Base-by-base conservation (phyloP, 2,888 invertebrate species). In the Stenotaenia linearis region DNA sequence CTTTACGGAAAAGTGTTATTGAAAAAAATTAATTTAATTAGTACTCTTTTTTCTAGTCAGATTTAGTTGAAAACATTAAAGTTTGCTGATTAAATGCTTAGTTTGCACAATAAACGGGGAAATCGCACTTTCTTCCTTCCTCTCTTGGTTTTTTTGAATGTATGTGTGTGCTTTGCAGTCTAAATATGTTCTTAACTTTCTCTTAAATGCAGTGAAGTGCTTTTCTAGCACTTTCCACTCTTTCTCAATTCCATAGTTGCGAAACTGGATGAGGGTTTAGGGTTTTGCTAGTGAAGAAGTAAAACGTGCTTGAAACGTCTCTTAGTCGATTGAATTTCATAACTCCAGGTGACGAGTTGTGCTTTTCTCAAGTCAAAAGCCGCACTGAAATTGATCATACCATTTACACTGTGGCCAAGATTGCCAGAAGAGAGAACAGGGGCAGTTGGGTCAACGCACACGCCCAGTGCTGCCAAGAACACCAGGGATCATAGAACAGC, bases 281-380 rank as follows among this genome's bases (percentile, higher is more conserved):
- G 28, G 7, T 69, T 69, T 69, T 69, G 69, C 25, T 15, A 15
- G 69, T 69, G 69, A 69, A 69, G 69, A 69, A 69, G 69, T 10
- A 28, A 69, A 69, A 69, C 69, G 69, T 69, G 69, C 69, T 69
- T 28, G 25, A 69, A 69, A 69, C 69, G 69, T 69, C 69, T 69
- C 69, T 69, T 28, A 69, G 12, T 69, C 69, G 69, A 69, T 69
- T 69, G 69, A 69, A 69, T 69, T 69, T 69, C 69, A 69, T 69
- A 69, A 69, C 69, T 69, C 69, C 69, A 69, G 69, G 69, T 69
- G 69, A 69, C 69, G 69, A 69, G 69, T 69, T 69, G 69, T 69
- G 69, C 69, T 69, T 69, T 69, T 25, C 25, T 28, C 25, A 69
- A 69, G 69, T 69, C 69, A 69, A 69, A 69, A 69, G 69, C 69